phyloP scores from a whole-genome alignment of 2,797 vertebrate genomes.

The Pampus argenteus region DNA sequence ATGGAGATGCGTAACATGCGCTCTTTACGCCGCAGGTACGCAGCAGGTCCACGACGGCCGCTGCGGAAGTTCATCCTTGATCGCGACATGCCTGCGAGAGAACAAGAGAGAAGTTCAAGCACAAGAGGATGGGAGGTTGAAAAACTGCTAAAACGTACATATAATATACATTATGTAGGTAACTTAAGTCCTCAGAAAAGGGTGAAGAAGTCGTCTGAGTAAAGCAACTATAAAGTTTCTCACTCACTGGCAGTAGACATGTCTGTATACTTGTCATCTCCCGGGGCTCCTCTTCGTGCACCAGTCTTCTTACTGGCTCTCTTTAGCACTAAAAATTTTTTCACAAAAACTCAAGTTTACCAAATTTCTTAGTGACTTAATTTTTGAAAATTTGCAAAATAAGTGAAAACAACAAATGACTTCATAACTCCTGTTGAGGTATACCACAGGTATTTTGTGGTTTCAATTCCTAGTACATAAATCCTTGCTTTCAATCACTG shows the following conservation, averaged over 20 bases:
- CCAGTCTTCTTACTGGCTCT: constrained; percentile 96
- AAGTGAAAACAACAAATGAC: constrained; percentile 22
- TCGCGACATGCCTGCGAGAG: constrained; percentile 87
- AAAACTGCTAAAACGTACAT: neutral
- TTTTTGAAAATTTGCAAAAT: neutral
- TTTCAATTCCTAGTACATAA: too few relatives aligned
- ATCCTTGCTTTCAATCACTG: too few relatives aligned
- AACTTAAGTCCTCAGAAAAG: neutral
- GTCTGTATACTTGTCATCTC: constrained; percentile 93
- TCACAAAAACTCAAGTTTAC: neutral
- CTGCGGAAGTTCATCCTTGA: constrained; percentile 95
- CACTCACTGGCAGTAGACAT: constrained; percentile 92
- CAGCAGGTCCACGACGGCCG: constrained; percentile 91
- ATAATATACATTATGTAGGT: neutral
- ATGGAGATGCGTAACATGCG: constrained; percentile 96
- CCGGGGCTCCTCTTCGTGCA: constrained; percentile 91
- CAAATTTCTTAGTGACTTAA: neutral
- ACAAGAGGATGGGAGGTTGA: neutral
- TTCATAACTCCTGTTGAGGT: neutral
- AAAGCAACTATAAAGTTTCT: constrained; percentile 33
- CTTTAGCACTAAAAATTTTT: constrained; percentile 87
- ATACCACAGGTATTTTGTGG: neutral
- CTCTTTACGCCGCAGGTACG: constrained; percentile 96
- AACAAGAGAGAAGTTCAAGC: neutral
- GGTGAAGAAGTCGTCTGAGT: neutral